A percentile compares a stretch with the other conserved stretches of the same genome.
These are phyloP conservation scores for Syngnathus acus DNA, from an alignment of 2,797 vertebrate species.

Conservation along the genomic window DNA sequence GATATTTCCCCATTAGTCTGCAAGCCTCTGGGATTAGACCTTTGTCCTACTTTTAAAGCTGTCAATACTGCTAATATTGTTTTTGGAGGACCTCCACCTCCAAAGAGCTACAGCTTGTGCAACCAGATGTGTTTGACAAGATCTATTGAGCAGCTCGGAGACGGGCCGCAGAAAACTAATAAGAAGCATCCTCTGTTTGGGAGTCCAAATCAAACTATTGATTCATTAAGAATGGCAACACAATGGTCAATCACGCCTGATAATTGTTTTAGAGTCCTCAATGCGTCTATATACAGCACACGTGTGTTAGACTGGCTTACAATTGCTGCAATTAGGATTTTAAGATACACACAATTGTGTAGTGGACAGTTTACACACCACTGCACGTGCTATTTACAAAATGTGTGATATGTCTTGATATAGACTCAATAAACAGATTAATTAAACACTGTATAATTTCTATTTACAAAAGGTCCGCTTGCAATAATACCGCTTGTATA, in stretches of 20 bases:
- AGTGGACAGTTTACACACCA: too few relatives aligned
- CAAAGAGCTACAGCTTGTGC: slow-evolving; percentile 51
- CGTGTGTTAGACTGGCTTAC: not conserved
- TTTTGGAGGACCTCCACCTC: slow-evolving; percentile 57
- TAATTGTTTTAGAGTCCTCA: not conserved
- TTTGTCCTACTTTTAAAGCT: slow-evolving; percentile 70
- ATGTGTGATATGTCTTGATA: not conserved
- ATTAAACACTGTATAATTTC: not conserved
- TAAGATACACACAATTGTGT: not conserved
- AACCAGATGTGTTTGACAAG: slow-evolving; percentile 57
- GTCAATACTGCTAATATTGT: slow-evolving; percentile 71
- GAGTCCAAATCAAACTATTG: slow-evolving; percentile 6
- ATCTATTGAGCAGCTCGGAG: slow-evolving; percentile 48
- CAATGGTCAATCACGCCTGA: not conserved
- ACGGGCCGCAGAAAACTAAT: slow-evolving; percentile 37
- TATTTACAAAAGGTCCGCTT: not conserved
- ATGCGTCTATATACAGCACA: too few relatives aligned
- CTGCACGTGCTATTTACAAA: not conserved
- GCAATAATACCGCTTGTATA: not conserved
- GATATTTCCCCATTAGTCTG: slow-evolving; percentile 72
- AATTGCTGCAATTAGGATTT: not conserved
- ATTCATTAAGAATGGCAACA: not conserved
- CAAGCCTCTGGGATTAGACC: slow-evolving; percentile 64
- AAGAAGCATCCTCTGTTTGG: slow-evolving; percentile 31
- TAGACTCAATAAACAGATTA: not conserved